Evolutionary conservation across 2,797 vertebrate genomes (phyloP).

Genomic region (Streptopelia turtur): DNA sequence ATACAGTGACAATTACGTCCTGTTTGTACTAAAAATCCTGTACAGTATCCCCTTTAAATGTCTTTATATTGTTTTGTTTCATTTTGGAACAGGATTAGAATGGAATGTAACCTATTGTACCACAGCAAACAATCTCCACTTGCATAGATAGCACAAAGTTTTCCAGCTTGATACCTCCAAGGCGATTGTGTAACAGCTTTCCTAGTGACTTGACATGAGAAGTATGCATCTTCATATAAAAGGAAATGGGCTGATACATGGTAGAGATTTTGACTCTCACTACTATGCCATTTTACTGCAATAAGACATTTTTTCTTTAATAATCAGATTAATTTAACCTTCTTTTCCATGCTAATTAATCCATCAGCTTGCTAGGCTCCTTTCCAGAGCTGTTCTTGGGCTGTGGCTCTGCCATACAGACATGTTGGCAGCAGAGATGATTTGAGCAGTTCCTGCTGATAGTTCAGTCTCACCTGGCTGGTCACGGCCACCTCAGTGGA

Average conservation of each 20-base stretch:
- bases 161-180: slow-evolving; percentile 37
- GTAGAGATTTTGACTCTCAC: not conserved
- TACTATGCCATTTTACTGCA: not conserved
- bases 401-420: not conserved
- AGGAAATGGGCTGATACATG: not conserved
- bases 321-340: not conserved
- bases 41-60: slow-evolving; percentile 18
- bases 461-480: not conserved
- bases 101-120: slow-evolving; percentile 51
- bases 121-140: not conserved
- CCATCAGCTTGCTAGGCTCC: not conserved
- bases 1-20: slow-evolving; percentile 41
- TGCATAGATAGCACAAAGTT: slow-evolving; percentile 10
- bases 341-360: not conserved
- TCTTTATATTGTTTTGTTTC: slow-evolving; percentile 47
- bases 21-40: slow-evolving; percentile 50
- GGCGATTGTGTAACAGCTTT: not conserved
- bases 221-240: not conserved
- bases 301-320: not conserved
- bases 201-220: not conserved
- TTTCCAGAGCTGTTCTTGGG: not conserved
- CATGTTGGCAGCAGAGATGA: not conserved
- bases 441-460: not conserved
- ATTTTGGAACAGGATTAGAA: slow-evolving; percentile 52
- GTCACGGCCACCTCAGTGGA: not conserved